Evolutionary conservation across 2,113 vertebrate genomes (phyloP).

Genomic region (Muntiacus reevesi): DNA sequence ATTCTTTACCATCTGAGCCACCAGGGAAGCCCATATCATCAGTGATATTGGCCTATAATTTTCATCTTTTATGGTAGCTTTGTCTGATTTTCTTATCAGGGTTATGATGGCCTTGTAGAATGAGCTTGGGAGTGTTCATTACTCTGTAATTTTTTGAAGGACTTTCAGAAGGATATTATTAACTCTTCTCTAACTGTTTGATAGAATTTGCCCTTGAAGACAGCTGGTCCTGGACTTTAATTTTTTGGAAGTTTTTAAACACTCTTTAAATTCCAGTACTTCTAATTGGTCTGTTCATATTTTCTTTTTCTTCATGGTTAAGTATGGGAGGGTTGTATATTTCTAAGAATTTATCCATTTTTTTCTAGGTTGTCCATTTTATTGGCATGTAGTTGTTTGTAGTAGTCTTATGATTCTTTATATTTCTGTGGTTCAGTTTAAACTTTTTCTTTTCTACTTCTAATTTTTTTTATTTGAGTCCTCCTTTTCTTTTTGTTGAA

Average conservation of each 20-base stretch:
- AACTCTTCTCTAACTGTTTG: not conserved
- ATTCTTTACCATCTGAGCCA: not conserved
- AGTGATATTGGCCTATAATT: not conserved
- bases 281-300: not conserved
- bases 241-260: not conserved
- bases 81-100: not conserved
- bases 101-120: not conserved
- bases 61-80: not conserved
- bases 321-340: not conserved
- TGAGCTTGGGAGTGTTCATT: not conserved
- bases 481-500: not conserved
- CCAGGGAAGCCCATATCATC: not conserved
- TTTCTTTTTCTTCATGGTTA: not conserved
- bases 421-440: not conserved
- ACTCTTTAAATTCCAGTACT: not conserved
- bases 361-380: not conserved
- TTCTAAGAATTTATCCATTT: not conserved
- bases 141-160: not conserved
- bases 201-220: not conserved
- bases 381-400: not conserved
- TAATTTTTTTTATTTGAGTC: not conserved
- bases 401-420: not conserved
- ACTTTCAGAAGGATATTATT: not conserved
- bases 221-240: not conserved
- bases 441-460: not conserved